Conservation (phyloP, 2,113 vertebrate genomes). For the Pithys albifrons region DNA sequence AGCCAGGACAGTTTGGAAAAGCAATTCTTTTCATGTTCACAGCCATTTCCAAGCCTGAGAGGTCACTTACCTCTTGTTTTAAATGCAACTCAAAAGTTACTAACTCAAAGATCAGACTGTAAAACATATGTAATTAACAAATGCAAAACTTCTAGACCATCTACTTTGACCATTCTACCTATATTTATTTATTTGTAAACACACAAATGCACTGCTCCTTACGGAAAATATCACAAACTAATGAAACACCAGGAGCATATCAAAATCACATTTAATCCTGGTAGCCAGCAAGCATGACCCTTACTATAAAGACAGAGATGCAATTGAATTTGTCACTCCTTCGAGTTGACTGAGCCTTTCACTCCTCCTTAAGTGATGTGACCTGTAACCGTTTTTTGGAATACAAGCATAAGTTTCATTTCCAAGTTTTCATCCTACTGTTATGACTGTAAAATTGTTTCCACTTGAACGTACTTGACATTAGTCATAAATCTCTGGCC, state of each 20-base stretch:
- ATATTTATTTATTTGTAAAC: not conserved
- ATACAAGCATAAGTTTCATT: not conserved
- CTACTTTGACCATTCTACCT: not conserved
- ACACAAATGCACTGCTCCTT: not conserved
- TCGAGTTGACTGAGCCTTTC: not conserved
- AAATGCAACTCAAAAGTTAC: not conserved
- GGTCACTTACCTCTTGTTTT: not conserved
- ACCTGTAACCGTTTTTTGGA: not conserved
- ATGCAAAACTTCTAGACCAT: not conserved
- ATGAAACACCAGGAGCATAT: not conserved
- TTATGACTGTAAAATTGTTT: slow-evolving; percentile 10
- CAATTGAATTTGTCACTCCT: slow-evolving; percentile 30
- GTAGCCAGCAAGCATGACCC: not conserved
- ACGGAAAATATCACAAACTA: not conserved
- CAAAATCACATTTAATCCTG: not conserved
- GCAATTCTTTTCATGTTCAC: not conserved
- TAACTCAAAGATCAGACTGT: not conserved
- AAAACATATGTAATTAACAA: not conserved
- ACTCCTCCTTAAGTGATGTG: not conserved
- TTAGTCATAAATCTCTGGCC: slow-evolving; percentile 18
- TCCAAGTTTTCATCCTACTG: not conserved
- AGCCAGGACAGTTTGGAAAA: not conserved
- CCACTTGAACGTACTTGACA: not conserved
- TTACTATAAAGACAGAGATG: not conserved
- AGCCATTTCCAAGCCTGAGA: not conserved